phyloP scores from a whole-genome alignment of 2,888 invertebrate species.

The Agrotis exclamationis region DNA sequence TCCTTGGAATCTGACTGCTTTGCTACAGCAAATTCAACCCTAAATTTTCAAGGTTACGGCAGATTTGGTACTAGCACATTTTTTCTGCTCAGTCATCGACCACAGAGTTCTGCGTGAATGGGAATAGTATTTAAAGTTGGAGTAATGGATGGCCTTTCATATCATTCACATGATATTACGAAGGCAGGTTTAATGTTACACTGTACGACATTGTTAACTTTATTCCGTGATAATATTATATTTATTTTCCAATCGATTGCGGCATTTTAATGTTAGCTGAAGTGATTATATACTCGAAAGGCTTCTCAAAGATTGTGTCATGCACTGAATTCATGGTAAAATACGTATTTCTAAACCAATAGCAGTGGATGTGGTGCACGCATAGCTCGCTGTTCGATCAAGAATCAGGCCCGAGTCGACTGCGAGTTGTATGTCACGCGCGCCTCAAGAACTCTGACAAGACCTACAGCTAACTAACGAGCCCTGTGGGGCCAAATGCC shows the following conservation, averaged over 20 bases:
- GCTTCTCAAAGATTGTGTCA: neutral
- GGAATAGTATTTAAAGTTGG: constrained; percentile 57
- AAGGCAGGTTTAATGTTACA: constrained; percentile 8
- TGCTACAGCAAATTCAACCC: constrained; percentile 43
- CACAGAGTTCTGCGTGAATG: constrained; percentile 56
- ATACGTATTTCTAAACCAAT: no score
- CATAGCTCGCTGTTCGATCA: no score
- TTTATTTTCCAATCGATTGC: neutral
- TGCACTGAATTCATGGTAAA: neutral
- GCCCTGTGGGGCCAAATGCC: no score
- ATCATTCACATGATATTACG: constrained; percentile 23
- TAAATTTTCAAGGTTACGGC: constrained; percentile 20
- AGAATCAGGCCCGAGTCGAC: no score
- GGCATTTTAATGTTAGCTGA: neutral
- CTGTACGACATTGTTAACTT: constrained; percentile 5
- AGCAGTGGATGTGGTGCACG: no score
- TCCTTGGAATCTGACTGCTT: constrained; percentile 70
- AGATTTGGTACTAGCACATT: constrained; percentile 9
- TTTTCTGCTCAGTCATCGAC: constrained; percentile 42
- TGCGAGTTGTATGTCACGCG: no score
- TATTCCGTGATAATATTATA: constrained; percentile 6
- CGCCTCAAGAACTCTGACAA: no score
- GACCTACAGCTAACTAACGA: no score
- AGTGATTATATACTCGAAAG: neutral
- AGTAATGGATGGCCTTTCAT: constrained; percentile 42